Conservation (phyloP, 1,140 invertebrate genomes). For the Aplysia californica region DNA sequence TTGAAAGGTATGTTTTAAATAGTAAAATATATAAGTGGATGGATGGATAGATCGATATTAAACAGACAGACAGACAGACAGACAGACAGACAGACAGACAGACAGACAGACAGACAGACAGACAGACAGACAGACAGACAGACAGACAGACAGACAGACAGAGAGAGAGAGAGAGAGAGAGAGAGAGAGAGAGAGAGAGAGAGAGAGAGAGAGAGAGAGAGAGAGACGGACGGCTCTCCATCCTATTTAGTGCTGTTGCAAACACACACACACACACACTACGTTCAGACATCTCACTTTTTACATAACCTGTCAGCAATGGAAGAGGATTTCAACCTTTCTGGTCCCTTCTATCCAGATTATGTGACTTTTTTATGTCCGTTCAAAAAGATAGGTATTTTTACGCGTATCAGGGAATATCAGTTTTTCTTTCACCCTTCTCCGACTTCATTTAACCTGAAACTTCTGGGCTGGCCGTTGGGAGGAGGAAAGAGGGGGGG, state of each 20-base stretch:
- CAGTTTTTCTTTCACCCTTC: too few relatives aligned
- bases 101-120: constrained; percentile 6
- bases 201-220: constrained; percentile 4
- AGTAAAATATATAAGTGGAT: too few relatives aligned
- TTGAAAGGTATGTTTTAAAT: too few relatives aligned
- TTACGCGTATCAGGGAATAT: background rate
- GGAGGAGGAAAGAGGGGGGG: background rate
- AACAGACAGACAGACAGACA: background rate
- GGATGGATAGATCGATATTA: too few relatives aligned
- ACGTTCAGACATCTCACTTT: background rate
- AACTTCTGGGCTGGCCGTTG: background rate
- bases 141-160: constrained; percentile 5
- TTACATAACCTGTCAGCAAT: background rate
- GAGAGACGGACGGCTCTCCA: background rate
- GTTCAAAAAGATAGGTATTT: background rate
- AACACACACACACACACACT: too few relatives aligned
- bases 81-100: background rate
- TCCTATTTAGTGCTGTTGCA: too few relatives aligned
- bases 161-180: constrained; percentile 1
- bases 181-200: constrained; percentile 1
- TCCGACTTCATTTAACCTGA: too few relatives aligned
- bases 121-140: constrained; percentile 5
- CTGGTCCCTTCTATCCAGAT: background rate
- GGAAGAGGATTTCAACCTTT: background rate
- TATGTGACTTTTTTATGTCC: background rate